Conservation (phyloP, 2,888 invertebrate species). For the Cryptocephalus primarius region DNA sequence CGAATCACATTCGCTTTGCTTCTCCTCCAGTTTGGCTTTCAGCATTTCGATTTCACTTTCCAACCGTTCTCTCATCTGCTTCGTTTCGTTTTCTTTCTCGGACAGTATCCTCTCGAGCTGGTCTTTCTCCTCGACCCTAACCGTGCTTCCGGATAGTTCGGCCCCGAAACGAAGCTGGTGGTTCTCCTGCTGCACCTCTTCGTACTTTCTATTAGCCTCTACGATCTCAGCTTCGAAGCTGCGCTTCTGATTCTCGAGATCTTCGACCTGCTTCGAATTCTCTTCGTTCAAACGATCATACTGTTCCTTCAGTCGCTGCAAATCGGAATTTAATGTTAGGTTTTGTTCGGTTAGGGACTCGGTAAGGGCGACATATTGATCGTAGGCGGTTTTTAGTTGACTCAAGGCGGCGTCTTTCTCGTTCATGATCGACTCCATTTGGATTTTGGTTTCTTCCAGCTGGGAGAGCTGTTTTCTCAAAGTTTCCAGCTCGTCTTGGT, state of each 20-base stretch:
- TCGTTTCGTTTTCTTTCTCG: no score
- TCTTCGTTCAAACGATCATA: background rate
- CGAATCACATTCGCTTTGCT: slow-evolving; percentile 8
- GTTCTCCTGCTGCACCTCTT: background rate
- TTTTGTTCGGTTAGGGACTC: background rate
- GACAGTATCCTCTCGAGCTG: no score
- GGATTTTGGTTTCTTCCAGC: slow-evolving; percentile 2
- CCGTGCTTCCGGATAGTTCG: no score
- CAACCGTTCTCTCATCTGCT: background rate
- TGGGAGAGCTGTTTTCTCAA: background rate
- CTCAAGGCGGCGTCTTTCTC: slow-evolving; percentile 4
- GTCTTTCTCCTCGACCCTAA: no score
- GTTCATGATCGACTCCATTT: slow-evolving; percentile 5
- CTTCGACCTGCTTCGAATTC: background rate
- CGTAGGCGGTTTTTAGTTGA: background rate
- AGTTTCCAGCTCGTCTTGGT: no score
- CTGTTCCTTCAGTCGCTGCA: background rate
- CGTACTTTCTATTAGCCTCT: no score
- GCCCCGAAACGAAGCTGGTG: background rate
- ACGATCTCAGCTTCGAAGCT: no score
- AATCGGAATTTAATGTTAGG: background rate
- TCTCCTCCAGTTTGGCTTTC: slow-evolving; percentile 10
- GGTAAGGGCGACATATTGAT: background rate
- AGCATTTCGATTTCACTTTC: background rate
- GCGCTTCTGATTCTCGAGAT: background rate